Evolutionary conservation across 2,797 vertebrate genomes (phyloP).

Genomic region (Artibeus lituratus): DNA sequence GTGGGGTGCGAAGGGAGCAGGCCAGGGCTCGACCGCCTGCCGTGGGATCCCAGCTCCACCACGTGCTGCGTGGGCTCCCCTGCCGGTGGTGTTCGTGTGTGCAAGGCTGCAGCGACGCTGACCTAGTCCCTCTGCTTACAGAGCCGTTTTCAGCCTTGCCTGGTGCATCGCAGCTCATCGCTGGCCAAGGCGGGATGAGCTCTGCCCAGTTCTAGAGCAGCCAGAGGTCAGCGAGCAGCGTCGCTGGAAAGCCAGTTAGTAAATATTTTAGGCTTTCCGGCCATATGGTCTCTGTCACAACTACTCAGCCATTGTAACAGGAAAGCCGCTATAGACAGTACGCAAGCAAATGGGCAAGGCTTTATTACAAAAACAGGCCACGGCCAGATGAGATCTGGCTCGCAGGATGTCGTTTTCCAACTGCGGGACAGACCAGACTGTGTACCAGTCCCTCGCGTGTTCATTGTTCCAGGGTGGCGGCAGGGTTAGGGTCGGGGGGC

Average conservation of each 20-base stretch:
- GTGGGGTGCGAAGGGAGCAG: neutral
- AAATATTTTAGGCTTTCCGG: neutral
- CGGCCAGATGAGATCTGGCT: neutral
- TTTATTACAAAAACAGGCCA: neutral
- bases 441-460: fast-evolving
- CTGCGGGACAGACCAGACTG: neutral
- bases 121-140: neutral
- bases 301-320: neutral
- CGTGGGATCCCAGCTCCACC: neutral
- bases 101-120: neutral
- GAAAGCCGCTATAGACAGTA: neutral
- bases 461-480: fast-evolving
- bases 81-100: neutral
- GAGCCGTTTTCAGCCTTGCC: neutral
- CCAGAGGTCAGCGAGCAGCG: neutral
- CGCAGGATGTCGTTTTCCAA: neutral
- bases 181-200: neutral
- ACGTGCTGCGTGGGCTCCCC: neutral
- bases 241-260: neutral
- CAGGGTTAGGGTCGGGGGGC: neutral
- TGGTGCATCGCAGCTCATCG: neutral
- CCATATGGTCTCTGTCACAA: neutral
- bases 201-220: neutral
- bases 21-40: neutral
- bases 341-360: neutral